phyloP scores from a whole-genome alignment of 1,140 invertebrate genomes.

The Lasioglossum baleicum region DNA sequence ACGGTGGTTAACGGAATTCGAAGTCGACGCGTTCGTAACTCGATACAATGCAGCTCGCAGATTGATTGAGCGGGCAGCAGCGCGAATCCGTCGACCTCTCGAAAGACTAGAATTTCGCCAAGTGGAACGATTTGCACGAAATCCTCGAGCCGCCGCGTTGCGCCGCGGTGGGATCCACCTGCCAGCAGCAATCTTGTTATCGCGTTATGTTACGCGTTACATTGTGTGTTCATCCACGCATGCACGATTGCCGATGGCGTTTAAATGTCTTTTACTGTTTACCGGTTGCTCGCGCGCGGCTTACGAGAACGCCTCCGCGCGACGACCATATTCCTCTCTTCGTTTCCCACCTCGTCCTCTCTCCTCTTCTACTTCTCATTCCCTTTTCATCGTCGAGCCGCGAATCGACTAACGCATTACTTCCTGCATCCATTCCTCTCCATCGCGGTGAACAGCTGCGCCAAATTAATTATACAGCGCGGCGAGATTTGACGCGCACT shows the following conservation, averaged over 20 bases:
- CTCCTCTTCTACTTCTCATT: constrained; percentile 7
- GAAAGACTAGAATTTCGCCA: constrained; percentile 5
- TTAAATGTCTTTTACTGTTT: constrained; percentile 32
- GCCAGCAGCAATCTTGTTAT: constrained; percentile 31
- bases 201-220: constrained; percentile 17
- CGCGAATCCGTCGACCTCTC: background rate
- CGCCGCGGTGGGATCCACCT: background rate
- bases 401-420: constrained; percentile 35
- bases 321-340: constrained; percentile 21
- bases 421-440: constrained; percentile 48
- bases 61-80: no score
- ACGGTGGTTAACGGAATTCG: no score
- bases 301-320: constrained; percentile 1
- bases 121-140: background rate
- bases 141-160: background rate
- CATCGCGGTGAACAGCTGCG: constrained; percentile 62
- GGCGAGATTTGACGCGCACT: background rate
- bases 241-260: constrained; percentile 39
- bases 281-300: background rate
- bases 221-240: constrained; percentile 14
- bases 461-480: constrained; percentile 64
- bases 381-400: constrained; percentile 22
- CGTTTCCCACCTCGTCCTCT: background rate
- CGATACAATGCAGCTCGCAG: no score
- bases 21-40: no score